Base-by-base conservation (phyloP, 2,113 vertebrate genomes). In the Nycticorax nycticorax region DNA sequence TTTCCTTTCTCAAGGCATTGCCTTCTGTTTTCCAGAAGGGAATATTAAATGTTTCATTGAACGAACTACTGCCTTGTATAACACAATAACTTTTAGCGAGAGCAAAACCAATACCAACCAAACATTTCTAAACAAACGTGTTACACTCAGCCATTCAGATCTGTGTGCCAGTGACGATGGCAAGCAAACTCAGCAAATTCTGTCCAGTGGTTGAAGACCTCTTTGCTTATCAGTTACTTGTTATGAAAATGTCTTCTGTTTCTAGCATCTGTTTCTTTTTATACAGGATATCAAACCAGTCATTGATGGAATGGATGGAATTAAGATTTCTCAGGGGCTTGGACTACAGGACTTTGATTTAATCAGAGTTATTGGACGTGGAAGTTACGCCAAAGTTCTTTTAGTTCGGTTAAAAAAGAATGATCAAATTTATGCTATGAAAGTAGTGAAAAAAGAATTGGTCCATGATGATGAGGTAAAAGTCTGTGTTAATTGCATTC, bases 401-500 rank as follows among this genome's bases (percentile, higher is more conserved):
- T 96, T 99, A 95, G 99, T 99, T 41, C 98, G 99, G 66, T 98
- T 99, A 69, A 99, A 99, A 98, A 99, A 99, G 98, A 99, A 99
- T 4, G 99, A 99, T 69, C 99, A 99, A 79, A 96, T 99, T 52
- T 99, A 99, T 9, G 99, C 99, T 93, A 99, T 99, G 99, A 99
- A 99, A 97, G 99, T 99, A 88, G 99, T 99, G 95, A 99, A 99
- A 97, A 99, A 99, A 97, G 99, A 99, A 94, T 97, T 99, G 95
- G 99, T 99, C 67, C 99, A 99, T 0, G 99, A 99, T 2, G 99
- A 99, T 6, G 99, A 99, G 99, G 99, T 99, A 97, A 97, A 98
- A 73, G 13, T 13, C 6, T 4, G 27, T 77, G 53, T 85, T 89
- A 64, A 78, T 53, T 85, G 48, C 17, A 20, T 74, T 77, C 68